These are phyloP conservation scores for Gouania willdenowi DNA, from an alignment of 2,797 vertebrate species.

Conservation along the genomic window DNA sequence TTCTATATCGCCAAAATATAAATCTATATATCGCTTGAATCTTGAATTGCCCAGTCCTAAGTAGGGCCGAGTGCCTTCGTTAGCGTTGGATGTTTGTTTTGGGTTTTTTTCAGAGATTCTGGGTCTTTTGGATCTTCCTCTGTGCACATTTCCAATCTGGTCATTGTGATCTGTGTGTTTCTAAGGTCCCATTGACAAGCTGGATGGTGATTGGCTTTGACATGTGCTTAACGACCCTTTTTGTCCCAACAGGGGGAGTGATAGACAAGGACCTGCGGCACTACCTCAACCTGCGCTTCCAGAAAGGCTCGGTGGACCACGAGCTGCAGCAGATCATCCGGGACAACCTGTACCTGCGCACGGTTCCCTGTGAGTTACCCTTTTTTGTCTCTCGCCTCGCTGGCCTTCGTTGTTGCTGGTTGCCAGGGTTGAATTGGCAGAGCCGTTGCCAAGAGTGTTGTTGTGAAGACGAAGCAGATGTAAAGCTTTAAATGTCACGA, in stretches of 20 bases:
- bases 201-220: no score
- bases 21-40: no score
- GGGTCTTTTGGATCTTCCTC: conserved; percentile 40
- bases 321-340: conserved; percentile 98
- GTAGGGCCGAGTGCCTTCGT: no score
- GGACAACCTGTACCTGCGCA: conserved; percentile 99
- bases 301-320: conserved; percentile 97
- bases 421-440: background rate
- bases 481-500: no score
- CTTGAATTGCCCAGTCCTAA: no score
- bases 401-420: background rate
- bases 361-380: conserved; percentile 92
- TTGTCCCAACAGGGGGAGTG: conserved; percentile 85
- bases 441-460: background rate
- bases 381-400: background rate
- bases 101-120: conserved; percentile 20
- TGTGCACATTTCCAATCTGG: conserved; percentile 7
- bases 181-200: no score
- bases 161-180: background rate
- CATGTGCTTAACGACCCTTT: conserved; percentile 24
- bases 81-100: conserved; percentile 32
- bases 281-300: conserved; percentile 99
- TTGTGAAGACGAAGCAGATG: background rate
- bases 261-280: conserved; percentile 97
- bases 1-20: no score